These are phyloP conservation scores for Lutraria lutraria DNA, from an alignment of 2,888 invertebrate species.

Conservation along the genomic window DNA sequence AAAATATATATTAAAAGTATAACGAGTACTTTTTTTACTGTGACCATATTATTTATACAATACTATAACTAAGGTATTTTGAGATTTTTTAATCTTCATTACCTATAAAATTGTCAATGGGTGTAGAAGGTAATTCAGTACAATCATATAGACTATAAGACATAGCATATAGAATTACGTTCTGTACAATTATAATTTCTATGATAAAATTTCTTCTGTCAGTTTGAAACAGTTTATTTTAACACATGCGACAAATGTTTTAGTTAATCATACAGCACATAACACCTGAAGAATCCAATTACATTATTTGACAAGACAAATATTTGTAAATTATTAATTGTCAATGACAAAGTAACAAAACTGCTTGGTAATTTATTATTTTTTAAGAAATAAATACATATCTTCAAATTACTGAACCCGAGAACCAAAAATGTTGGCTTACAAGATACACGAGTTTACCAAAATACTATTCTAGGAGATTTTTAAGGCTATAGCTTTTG, in stretches of 20 bases:
- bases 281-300: conserved; percentile 21
- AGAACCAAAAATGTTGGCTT: too few relatives aligned
- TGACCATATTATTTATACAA: too few relatives aligned
- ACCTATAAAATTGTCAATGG: background rate
- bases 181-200: conserved; percentile 27
- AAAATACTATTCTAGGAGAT: too few relatives aligned
- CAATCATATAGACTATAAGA: conserved; percentile 27
- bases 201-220: conserved; percentile 43
- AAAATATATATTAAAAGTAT: too few relatives aligned
- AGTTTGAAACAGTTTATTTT: conserved; percentile 31
- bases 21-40: too few relatives aligned
- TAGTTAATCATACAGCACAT: background rate
- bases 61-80: too few relatives aligned
- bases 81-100: background rate
- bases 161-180: conserved; percentile 29
- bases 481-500: too few relatives aligned
- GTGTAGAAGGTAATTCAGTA: conserved; percentile 1
- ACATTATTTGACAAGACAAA: background rate
- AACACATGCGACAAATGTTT: background rate
- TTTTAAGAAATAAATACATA: background rate
- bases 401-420: too few relatives aligned
- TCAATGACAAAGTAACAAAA: background rate
- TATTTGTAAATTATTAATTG: conserved; percentile 23
- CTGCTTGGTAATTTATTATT: background rate
- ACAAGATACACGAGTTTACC: too few relatives aligned